These are phyloP conservation scores for Echiichthys vipera DNA, from an alignment of 2,797 vertebrate species.

Conservation along the genomic window DNA sequence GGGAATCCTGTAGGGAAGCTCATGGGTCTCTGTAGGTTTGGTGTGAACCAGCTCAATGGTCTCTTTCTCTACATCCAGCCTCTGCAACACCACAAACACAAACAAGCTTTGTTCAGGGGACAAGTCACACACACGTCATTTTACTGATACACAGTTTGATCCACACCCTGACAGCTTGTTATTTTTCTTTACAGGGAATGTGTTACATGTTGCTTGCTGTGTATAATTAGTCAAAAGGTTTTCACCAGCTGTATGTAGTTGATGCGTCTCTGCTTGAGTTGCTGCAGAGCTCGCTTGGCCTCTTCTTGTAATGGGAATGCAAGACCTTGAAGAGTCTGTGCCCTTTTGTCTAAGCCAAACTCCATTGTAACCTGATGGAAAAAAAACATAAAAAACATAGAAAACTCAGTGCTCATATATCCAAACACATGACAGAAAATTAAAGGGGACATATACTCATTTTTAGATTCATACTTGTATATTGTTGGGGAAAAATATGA, in stretches of 20 bases:
- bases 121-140: constrained; percentile 10
- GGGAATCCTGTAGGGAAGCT: constrained; percentile 93
- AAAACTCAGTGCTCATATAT: not conserved
- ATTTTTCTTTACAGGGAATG: not conserved
- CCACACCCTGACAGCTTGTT: not conserved
- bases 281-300: constrained; percentile 91
- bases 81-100: constrained; percentile 66
- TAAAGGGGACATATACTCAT: too few species aligned
- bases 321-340: constrained; percentile 94
- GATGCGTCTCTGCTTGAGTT: constrained; percentile 91
- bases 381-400: not conserved
- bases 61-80: constrained; percentile 93
- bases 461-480: too few species aligned
- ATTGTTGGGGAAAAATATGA: too few species aligned
- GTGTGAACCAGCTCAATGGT: constrained; percentile 97
- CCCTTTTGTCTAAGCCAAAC: constrained; percentile 95
- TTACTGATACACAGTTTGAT: not conserved
- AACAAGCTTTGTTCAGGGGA: constrained; percentile 25
- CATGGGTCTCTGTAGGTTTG: constrained; percentile 90
- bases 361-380: constrained; percentile 91
- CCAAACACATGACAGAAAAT: not conserved
- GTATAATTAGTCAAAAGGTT: not conserved
- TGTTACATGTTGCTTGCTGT: not conserved
- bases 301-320: constrained; percentile 94
- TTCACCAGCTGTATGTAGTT: constrained; percentile 98